Percentiles rank a stretch among this genome's conserved stretches.
phyloP scores from a whole-genome alignment of 2,113 vertebrate species.

The Heterotilapia buettikoferi region DNA sequence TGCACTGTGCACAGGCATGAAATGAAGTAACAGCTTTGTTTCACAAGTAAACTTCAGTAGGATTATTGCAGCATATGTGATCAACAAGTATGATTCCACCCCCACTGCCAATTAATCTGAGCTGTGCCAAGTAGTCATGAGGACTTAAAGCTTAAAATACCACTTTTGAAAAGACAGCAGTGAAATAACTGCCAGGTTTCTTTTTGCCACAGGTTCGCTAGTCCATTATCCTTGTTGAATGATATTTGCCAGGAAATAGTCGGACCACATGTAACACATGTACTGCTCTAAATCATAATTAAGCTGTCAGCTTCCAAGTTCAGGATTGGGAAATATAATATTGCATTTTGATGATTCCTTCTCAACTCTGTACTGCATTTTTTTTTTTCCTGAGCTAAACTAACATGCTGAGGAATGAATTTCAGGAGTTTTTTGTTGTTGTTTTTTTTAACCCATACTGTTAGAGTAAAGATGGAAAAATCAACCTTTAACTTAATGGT shows the following conservation, averaged over 20 bases:
- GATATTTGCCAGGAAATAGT: neutral
- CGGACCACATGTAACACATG: neutral
- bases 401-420: neutral
- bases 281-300: neutral
- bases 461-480: neutral
- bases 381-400: neutral
- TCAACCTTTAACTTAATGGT: neutral
- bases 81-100: neutral
- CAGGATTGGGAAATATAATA: neutral
- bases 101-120: neutral
- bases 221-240: neutral
- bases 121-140: neutral
- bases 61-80: neutral
- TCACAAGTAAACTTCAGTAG: neutral
- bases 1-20: neutral
- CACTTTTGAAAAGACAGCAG: neutral
- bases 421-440: rapidly evolving
- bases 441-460: neutral
- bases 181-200: neutral
- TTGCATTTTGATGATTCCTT: neutral
- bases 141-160: neutral
- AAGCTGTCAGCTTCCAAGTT: neutral
- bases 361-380: neutral
- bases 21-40: conserved; percentile 15
- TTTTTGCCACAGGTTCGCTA: neutral